A percentile compares a stretch with the other conserved stretches of the same genome.
Conservation (phyloP, 2,888 invertebrate species). For the Chrysina gloriosa region DNA sequence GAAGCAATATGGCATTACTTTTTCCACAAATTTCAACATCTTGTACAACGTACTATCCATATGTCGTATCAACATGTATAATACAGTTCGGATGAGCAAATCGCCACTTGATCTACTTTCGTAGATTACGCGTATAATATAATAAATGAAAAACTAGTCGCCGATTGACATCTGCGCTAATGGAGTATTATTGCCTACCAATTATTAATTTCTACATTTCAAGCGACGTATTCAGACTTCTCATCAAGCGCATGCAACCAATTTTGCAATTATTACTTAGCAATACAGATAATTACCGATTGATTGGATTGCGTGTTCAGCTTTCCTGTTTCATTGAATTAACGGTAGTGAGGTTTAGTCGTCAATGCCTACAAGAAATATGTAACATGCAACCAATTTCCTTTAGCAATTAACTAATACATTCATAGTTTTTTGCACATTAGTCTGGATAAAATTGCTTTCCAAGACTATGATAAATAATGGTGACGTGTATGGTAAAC, state of each 20-base stretch:
- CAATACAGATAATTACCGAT: too few relatives aligned
- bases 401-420: too few relatives aligned
- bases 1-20: too few relatives aligned
- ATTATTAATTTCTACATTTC: slow-evolving; percentile 1
- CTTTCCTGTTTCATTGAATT: background rate
- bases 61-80: too few relatives aligned
- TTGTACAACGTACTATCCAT: background rate
- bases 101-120: background rate
- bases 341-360: background rate
- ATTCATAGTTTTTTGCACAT: too few relatives aligned
- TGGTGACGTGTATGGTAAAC: too few relatives aligned
- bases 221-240: background rate
- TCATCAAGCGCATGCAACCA: background rate
- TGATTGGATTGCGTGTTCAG: too few relatives aligned
- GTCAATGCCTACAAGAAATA: background rate
- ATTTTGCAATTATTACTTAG: slow-evolving; percentile 13
- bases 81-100: too few relatives aligned
- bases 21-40: background rate
- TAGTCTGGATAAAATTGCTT: too few relatives aligned
- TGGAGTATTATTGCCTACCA: background rate
- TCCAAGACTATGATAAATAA: too few relatives aligned
- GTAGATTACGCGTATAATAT: background rate
- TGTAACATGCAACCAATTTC: background rate
- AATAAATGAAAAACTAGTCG: background rate
- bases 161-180: background rate